Conservation (phyloP, 53 echinoderm and acorn worm species). For the Hippasteria phrygiana region DNA sequence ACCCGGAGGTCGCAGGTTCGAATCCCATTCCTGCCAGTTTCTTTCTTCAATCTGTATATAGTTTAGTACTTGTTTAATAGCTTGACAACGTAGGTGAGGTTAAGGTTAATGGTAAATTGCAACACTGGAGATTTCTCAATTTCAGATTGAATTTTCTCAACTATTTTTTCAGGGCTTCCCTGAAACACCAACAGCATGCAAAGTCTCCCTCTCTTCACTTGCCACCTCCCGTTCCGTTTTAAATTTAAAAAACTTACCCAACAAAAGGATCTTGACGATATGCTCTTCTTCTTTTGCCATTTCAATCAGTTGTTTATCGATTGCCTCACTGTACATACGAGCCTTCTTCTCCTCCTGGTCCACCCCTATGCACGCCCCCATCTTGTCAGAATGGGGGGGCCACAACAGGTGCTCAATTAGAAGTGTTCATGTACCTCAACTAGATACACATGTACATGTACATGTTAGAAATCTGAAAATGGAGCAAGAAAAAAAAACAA, state of each 20-base stretch:
- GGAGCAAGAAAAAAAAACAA: neutral
- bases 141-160: no score
- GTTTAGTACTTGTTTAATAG: no score
- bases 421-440: neutral
- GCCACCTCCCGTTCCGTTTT: neutral
- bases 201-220: neutral
- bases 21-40: no score
- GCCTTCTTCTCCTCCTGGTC: slow-evolving; percentile 87
- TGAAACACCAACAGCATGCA: no score
- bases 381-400: slow-evolving; percentile 7
- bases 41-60: no score
- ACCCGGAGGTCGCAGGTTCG: no score
- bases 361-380: slow-evolving; percentile 90
- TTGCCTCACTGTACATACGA: slow-evolving; percentile 83
- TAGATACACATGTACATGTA: neutral
- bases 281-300: slow-evolving; percentile 92
- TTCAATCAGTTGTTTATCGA: slow-evolving; percentile 84
- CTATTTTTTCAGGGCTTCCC: no score
- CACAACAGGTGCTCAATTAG: neutral
- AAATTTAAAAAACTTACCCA: slow-evolving; percentile 82
- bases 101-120: no score
- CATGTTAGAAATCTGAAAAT: slow-evolving; percentile 14
- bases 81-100: no score
- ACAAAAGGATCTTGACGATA: slow-evolving; percentile 86
- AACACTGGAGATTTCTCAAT: no score